Conservation (phyloP, 2,797 vertebrate genomes). For the Tachyglossus aculeatus region DNA sequence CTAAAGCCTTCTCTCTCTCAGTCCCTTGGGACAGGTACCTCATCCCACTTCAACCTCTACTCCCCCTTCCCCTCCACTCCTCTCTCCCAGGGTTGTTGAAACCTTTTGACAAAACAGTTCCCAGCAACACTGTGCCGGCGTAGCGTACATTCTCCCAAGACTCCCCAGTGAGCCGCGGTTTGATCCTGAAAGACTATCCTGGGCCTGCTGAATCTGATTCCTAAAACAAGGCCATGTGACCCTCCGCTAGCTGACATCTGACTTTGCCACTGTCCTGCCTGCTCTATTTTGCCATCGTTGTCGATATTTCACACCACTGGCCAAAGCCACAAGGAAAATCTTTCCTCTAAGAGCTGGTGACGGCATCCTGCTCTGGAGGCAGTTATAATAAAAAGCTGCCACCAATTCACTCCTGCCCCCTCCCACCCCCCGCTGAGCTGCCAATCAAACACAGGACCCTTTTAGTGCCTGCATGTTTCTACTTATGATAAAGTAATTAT, state of each 20-base stretch:
- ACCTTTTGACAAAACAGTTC: no score
- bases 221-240: slow-evolving; percentile 23
- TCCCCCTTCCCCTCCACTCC: no score
- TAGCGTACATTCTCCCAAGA: no score
- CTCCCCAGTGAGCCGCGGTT: no score
- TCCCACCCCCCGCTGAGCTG: slow-evolving; percentile 4
- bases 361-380: not conserved
- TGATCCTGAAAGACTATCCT: not conserved
- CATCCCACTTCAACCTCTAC: no score
- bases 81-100: no score
- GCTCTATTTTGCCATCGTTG: not conserved
- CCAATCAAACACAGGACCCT: slow-evolving; percentile 1
- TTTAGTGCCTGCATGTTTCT: slow-evolving; percentile 15
- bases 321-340: slow-evolving; percentile 9
- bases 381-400: not conserved
- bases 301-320: slow-evolving; percentile 20
- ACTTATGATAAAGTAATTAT: not conserved
- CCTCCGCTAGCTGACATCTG: slow-evolving; percentile 9
- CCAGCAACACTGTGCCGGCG: no score
- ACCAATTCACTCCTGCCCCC: not conserved
- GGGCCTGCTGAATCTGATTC: slow-evolving; percentile 23
- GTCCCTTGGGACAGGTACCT: no score
- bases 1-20: no score
- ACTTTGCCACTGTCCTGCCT: slow-evolving; percentile 3
- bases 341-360: not conserved